Conservation (phyloP, 2,888 invertebrate genomes). For the Dynastes maya region DNA sequence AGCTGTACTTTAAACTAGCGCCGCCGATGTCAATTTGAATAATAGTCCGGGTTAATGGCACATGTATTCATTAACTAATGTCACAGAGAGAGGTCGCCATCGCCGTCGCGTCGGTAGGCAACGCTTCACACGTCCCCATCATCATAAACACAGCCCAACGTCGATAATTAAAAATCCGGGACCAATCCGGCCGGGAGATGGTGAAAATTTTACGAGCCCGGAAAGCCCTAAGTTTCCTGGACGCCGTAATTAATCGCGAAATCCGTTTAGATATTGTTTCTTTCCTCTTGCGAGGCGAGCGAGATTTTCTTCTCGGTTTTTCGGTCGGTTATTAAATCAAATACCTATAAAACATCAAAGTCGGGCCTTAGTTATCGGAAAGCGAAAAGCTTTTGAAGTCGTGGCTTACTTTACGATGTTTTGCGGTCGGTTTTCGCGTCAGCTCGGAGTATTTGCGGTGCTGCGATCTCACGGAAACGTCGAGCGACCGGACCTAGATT, state of each 20-base stretch:
- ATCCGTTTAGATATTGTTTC: constrained; percentile 52
- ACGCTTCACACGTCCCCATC: background rate
- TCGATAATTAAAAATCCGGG: constrained; percentile 41
- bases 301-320: constrained; percentile 52
- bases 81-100: constrained; percentile 13
- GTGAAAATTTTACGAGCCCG: constrained; percentile 6
- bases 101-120: background rate
- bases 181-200: background rate
- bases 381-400: constrained; percentile 44
- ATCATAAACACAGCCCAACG: constrained; percentile 30
- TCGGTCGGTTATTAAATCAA: constrained; percentile 59
- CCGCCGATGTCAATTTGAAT: constrained; percentile 53
- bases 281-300: background rate
- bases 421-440: constrained; percentile 40
- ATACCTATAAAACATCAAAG: constrained; percentile 57
- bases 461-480: background rate
- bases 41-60: constrained; percentile 55
- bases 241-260: constrained; percentile 55
- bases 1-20: constrained; percentile 54
- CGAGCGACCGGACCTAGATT: background rate
- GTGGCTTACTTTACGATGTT: constrained; percentile 26
- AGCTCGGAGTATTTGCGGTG: constrained; percentile 20
- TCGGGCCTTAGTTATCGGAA: constrained; percentile 54
- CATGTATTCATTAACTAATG: constrained; percentile 55
- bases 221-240: background rate